Conservation (phyloP, 2,797 vertebrate genomes). For the Perodicticus potto region DNA sequence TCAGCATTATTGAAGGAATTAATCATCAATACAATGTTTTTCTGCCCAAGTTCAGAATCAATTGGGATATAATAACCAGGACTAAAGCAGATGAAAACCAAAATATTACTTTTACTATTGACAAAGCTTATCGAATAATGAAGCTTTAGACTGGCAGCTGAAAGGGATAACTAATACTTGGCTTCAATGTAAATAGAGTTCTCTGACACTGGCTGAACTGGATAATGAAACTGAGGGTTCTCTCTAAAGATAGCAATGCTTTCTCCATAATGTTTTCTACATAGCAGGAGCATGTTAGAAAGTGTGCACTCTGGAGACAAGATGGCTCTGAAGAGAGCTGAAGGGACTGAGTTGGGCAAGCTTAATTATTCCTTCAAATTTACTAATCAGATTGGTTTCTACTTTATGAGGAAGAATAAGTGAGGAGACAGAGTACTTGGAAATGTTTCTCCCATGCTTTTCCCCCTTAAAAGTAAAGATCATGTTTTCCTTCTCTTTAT, state of each 20-base stretch:
- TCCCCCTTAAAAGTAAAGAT: background rate
- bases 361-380: background rate
- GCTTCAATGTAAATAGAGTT: background rate
- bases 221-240: background rate
- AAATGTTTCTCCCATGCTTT: background rate
- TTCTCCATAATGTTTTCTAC: background rate
- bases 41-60: background rate
- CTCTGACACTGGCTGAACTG: background rate
- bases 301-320: background rate
- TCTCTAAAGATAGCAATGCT: background rate
- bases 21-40: background rate
- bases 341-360: background rate
- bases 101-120: background rate
- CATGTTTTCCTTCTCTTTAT: background rate
- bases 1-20: background rate
- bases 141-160: background rate
- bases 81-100: background rate
- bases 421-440: background rate
- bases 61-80: background rate
- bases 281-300: background rate
- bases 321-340: background rate
- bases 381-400: background rate
- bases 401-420: background rate
- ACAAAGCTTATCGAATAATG: background rate
- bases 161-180: background rate